phyloP scores from a whole-genome alignment of 2,888 invertebrate genomes.

The Diarsia brunnea region DNA sequence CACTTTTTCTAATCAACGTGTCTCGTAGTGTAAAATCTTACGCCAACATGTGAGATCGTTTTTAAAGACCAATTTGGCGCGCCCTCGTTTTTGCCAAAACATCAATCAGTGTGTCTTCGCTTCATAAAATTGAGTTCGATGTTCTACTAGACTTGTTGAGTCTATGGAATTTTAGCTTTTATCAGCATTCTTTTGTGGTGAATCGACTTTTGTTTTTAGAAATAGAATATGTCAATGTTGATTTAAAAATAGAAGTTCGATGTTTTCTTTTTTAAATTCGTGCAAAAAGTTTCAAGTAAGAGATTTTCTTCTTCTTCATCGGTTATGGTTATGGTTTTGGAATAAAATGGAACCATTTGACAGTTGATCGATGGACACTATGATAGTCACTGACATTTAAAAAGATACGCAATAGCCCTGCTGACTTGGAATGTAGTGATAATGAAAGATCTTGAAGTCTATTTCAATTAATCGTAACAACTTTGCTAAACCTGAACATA shows the following conservation, averaged over 20 bases:
- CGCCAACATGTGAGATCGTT: constrained; percentile 47
- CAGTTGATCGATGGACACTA: too few relatives aligned
- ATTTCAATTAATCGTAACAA: too few relatives aligned
- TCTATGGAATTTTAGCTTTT: constrained; percentile 54
- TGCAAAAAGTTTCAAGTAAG: neutral
- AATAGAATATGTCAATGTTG: constrained; percentile 49
- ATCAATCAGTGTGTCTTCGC: constrained; percentile 68
- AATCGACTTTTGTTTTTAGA: constrained; percentile 52
- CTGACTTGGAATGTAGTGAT: too few relatives aligned
- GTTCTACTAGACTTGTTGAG: constrained; percentile 44
- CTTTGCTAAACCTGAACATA: too few relatives aligned
- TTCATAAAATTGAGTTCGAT: constrained; percentile 65
- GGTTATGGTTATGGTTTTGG: too few relatives aligned
- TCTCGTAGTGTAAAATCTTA: constrained; percentile 45
- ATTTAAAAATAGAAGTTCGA: constrained; percentile 25
- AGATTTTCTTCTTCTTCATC: too few relatives aligned
- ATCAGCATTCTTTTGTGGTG: constrained; percentile 52
- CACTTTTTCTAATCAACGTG: constrained; percentile 63
- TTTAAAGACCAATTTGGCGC: constrained; percentile 66
- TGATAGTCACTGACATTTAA: too few relatives aligned
- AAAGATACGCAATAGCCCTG: too few relatives aligned
- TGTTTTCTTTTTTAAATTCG: neutral
- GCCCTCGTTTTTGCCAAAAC: constrained; percentile 64
- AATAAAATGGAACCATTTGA: too few relatives aligned
- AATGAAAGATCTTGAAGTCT: too few relatives aligned